Conservation (phyloP, 2,888 invertebrate species). For the Cephus spinipes region DNA sequence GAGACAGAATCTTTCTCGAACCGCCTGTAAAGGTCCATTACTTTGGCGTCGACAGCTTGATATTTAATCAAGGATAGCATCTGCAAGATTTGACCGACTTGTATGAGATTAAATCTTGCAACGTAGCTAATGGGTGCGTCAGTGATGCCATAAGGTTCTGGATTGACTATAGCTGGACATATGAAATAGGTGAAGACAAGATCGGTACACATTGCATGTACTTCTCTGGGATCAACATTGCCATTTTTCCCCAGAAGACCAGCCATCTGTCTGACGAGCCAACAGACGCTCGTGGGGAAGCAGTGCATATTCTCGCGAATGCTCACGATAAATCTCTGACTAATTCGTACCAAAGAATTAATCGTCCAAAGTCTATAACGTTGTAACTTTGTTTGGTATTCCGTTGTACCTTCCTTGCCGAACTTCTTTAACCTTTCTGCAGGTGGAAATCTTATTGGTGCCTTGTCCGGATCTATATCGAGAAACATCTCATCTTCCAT, state of each 20-base stretch:
- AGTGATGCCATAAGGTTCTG: constrained; percentile 93
- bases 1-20: constrained; percentile 86
- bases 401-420: constrained; percentile 79
- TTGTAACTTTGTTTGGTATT: constrained; percentile 79
- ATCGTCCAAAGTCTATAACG: constrained; percentile 85
- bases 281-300: constrained; percentile 90
- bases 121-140: constrained; percentile 93
- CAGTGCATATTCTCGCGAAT: constrained; percentile 87
- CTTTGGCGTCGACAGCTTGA: constrained; percentile 81
- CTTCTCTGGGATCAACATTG: constrained; percentile 70
- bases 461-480: constrained; percentile 92
- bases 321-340: constrained; percentile 84
- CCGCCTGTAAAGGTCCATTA: constrained; percentile 80
- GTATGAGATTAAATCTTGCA: constrained; percentile 89
- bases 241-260: constrained; percentile 74
- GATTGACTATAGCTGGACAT: constrained; percentile 96
- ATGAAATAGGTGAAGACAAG: constrained; percentile 93
- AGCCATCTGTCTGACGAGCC: constrained; percentile 91
- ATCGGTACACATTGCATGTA: constrained; percentile 86
- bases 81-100: constrained; percentile 94
- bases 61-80: constrained; percentile 88
- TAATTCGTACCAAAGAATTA: constrained; percentile 81
- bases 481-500: constrained; percentile 92
- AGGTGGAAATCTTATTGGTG: constrained; percentile 74
- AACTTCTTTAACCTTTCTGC: constrained; percentile 75